Percentiles rank a stretch among this genome's conserved stretches.
phyloP scores from a whole-genome alignment of 2,113 vertebrate species.

The Phaethornis superciliosus region DNA sequence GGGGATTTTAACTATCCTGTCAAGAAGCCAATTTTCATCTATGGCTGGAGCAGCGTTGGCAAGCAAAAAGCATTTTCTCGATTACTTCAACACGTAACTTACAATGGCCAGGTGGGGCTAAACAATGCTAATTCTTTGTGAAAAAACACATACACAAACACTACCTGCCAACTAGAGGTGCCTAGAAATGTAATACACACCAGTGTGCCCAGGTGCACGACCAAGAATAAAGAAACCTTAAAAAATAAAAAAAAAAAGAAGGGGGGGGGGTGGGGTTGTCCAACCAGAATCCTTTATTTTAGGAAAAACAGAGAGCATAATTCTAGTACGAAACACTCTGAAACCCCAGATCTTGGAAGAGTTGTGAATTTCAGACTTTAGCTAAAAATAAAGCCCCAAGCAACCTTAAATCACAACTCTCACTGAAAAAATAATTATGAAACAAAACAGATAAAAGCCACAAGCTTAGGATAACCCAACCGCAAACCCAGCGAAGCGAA shows the following conservation, averaged over 20 bases:
- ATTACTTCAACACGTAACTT: background rate
- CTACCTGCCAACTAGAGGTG: background rate
- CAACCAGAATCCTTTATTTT: rapidly evolving
- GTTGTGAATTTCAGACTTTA: background rate
- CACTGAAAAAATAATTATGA: background rate
- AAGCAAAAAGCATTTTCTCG: slow-evolving; percentile 14
- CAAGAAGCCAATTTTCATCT: background rate
- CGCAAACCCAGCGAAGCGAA: background rate
- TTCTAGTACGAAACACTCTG: background rate
- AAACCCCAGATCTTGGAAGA: background rate
- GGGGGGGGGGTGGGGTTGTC: rapidly evolving
- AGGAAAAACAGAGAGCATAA: background rate
- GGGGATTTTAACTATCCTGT: background rate
- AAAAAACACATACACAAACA: background rate
- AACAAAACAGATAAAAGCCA: background rate
- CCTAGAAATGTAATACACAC: rapidly evolving
- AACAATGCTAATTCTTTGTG: background rate
- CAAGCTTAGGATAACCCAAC: background rate
- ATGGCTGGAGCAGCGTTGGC: background rate
- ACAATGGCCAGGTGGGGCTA: background rate
- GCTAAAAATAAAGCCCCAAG: background rate
- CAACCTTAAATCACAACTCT: background rate
- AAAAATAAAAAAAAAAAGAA: background rate
- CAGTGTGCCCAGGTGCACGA: background rate
- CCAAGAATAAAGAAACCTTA: background rate